Conservation (phyloP, 35 echinoderm and acorn worm genomes). For the Amphiura filiformis region DNA sequence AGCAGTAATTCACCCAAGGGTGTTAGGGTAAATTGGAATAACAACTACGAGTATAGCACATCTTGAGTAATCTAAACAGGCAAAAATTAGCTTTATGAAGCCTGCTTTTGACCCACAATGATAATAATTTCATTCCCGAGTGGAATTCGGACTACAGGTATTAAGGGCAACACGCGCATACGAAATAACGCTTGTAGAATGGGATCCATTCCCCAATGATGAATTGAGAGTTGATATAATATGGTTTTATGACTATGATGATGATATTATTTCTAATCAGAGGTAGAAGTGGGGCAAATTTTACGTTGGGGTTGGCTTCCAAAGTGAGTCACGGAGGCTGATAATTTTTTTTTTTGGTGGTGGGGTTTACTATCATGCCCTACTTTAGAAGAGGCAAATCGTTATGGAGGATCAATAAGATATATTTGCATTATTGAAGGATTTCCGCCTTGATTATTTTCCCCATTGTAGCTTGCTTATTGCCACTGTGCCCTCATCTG, state of each 20-base stretch:
- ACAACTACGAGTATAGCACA: neutral
- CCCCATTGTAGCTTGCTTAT: neutral
- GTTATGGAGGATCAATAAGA: neutral
- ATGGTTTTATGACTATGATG: neutral
- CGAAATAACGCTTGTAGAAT: neutral
- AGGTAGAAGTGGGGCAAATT: conserved; percentile 4
- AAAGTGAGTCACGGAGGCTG: neutral
- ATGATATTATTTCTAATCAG: conserved; percentile 1
- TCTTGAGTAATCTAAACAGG: neutral
- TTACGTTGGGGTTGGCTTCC: neutral
- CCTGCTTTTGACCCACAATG: conserved; percentile 6
- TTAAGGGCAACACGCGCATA: neutral
- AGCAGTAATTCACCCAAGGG: neutral
- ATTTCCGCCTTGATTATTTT: conserved; percentile 1
- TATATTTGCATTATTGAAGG: conserved; percentile 15
- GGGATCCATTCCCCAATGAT: neutral
- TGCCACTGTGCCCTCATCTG: neutral
- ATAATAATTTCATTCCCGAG: conserved; percentile 12
- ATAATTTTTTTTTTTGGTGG: neutral
- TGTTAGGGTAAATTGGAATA: neutral
- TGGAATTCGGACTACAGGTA: conserved; percentile 4
- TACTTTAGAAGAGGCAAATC: neutral
- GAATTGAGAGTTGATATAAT: neutral
- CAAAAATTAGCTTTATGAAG: neutral
- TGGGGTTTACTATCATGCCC: neutral